Evolutionary conservation across 2,888 invertebrate genomes (phyloP).

Genomic region (Penaeus monodon): DNA sequence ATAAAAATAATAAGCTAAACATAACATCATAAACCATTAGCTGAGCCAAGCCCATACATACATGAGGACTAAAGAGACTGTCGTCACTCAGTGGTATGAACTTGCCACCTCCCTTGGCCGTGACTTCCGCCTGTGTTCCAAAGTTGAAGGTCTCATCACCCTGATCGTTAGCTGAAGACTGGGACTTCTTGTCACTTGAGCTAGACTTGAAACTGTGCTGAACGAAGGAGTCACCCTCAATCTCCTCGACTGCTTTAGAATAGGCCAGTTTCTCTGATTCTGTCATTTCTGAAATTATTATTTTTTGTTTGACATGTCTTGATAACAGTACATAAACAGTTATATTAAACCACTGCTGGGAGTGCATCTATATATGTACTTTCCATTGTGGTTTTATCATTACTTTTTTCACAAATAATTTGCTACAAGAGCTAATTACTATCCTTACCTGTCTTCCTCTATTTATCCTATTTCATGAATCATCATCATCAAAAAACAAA

Average conservation of each 20-base stretch:
- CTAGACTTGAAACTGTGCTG: slow-evolving; percentile 60
- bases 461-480: too few species aligned
- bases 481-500: too few species aligned
- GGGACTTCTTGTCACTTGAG: slow-evolving; percentile 33
- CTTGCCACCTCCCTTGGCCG: slow-evolving; percentile 33
- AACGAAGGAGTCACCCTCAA: slow-evolving; percentile 48
- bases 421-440: too few species aligned
- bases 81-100: slow-evolving; percentile 54
- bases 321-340: neutral
- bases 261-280: slow-evolving; percentile 51
- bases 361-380: too few species aligned
- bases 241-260: slow-evolving; percentile 49
- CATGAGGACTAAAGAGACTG: slow-evolving; percentile 63
- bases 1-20: neutral
- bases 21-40: neutral
- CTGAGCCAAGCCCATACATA: slow-evolving; percentile 12
- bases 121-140: slow-evolving; percentile 61
- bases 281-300: slow-evolving; percentile 6
- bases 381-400: too few species aligned
- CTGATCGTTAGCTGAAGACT: slow-evolving; percentile 28
- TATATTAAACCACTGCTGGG: too few species aligned
- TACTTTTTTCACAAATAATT: too few species aligned
- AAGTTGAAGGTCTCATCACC: slow-evolving; percentile 55
- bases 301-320: slow-evolving; percentile 17
- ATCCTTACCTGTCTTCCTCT: too few species aligned